Conservation (phyloP, 2,888 invertebrate genomes). For the Folsomia candida region DNA sequence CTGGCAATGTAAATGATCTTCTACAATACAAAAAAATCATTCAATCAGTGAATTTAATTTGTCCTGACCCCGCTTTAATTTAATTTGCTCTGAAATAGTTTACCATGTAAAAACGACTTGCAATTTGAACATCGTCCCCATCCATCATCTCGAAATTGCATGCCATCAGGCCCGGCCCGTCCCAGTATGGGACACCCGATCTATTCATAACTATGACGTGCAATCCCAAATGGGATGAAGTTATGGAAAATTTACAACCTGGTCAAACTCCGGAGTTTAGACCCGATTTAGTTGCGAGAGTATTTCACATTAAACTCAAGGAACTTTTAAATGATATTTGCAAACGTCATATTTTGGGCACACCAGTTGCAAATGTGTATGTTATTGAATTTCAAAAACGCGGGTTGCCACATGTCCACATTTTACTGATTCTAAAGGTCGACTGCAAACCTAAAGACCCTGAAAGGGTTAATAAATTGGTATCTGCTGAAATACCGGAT, state of each 20-base stretch:
- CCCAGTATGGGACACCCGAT: slow-evolving; percentile 55
- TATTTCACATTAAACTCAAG: slow-evolving; percentile 50
- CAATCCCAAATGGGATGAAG: slow-evolving; percentile 55
- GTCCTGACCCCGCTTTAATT: too few species aligned
- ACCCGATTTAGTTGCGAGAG: slow-evolving; percentile 49
- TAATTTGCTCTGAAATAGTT: too few species aligned
- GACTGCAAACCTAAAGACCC: slow-evolving; percentile 25
- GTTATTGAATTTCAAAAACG: slow-evolving; percentile 50
- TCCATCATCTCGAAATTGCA: too few species aligned
- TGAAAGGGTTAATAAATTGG: slow-evolving; percentile 51
- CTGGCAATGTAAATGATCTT: too few species aligned
- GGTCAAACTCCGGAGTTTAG: slow-evolving; percentile 39
- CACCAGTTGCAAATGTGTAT: slow-evolving; percentile 30
- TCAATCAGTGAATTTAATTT: too few species aligned
- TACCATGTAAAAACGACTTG: too few species aligned
- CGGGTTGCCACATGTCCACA: too few species aligned
- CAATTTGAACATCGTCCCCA: too few species aligned
- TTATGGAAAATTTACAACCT: slow-evolving; percentile 39
- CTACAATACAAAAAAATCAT: too few species aligned
- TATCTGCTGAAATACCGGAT: slow-evolving; percentile 54
- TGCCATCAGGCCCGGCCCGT: too few species aligned
- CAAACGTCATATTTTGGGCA: slow-evolving; percentile 47
- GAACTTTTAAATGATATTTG: slow-evolving; percentile 42
- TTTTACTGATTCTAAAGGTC: slow-evolving; percentile 25
- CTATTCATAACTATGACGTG: too few species aligned